A percentile compares a stretch with the other conserved stretches of the same genome.
Evolutionary conservation across 2,113 vertebrate species (phyloP).

Genomic region (Gymnobelideus leadbeateri): DNA sequence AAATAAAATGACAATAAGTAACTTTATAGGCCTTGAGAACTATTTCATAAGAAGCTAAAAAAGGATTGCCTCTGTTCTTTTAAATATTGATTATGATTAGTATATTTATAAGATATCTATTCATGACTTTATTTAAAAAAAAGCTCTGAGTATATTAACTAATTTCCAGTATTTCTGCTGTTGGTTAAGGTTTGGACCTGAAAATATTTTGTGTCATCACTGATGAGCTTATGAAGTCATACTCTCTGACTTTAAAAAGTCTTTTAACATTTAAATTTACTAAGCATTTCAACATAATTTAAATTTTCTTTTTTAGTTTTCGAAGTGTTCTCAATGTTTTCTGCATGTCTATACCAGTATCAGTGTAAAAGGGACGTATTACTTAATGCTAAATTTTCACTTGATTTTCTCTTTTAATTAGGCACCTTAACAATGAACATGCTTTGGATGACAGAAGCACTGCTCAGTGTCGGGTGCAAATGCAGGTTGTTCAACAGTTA

Average conservation of each 20-base stretch:
- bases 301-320: slow-evolving; percentile 42
- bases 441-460: slow-evolving; percentile 98
- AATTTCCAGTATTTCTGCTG: slow-evolving; percentile 39
- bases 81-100: slow-evolving; percentile 46
- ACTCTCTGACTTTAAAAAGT: slow-evolving; percentile 18
- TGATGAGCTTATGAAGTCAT: slow-evolving; percentile 26
- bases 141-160: slow-evolving; percentile 20
- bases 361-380: not conserved
- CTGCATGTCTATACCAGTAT: not conserved
- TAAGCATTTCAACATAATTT: not conserved
- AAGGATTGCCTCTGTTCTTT: slow-evolving; percentile 53
- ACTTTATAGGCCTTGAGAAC: slow-evolving; percentile 5
- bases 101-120: slow-evolving; percentile 2
- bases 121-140: not conserved
- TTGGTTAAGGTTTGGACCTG: slow-evolving; percentile 4
- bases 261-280: slow-evolving; percentile 22
- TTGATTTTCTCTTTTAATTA: slow-evolving; percentile 80
- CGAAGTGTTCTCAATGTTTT: not conserved
- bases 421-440: slow-evolving; percentile 99
- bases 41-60: slow-evolving; percentile 50
- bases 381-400: slow-evolving; percentile 50
- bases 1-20: slow-evolving; percentile 47
- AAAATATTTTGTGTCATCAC: slow-evolving; percentile 48
- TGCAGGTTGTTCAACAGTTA: slow-evolving; percentile 99
- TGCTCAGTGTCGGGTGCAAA: slow-evolving; percentile 98